These are phyloP conservation scores for Drosophila limbata DNA, from an alignment of 2,888 invertebrate species.

Conservation along the genomic window DNA sequence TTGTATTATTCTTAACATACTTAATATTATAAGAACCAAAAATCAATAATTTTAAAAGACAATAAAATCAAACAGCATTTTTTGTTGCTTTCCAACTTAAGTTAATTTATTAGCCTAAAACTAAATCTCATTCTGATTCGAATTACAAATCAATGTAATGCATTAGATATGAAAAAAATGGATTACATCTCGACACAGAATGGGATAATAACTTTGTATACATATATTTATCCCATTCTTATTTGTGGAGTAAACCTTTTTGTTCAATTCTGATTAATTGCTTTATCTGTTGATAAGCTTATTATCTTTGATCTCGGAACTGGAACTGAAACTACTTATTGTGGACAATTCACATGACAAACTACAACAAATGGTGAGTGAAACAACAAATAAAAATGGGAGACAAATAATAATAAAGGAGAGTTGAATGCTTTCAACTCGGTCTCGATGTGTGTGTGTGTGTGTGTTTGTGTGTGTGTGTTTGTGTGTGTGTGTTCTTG, in stretches of 20 bases:
- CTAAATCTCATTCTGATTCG: too few species aligned
- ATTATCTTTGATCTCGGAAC: constrained; percentile 22
- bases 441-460: background rate
- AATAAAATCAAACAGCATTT: too few species aligned
- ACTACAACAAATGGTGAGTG: constrained; percentile 46
- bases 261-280: constrained; percentile 23
- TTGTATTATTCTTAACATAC: too few species aligned
- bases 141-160: background rate
- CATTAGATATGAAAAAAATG: background rate
- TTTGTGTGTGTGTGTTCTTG: constrained; percentile 21
- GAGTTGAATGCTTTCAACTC: constrained; percentile 26
- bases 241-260: background rate
- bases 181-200: background rate
- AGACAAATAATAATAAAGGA: constrained; percentile 1
- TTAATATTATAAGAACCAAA: too few species aligned
- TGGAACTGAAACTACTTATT: constrained; percentile 8
- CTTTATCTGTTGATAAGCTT: constrained; percentile 19
- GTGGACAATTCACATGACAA: constrained; percentile 44
- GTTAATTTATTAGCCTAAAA: too few species aligned
- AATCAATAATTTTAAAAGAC: too few species aligned
- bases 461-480: background rate
- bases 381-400: background rate
- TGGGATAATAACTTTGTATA: background rate
- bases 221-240: background rate
- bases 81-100: too few species aligned